These are phyloP conservation scores for Thelaira solivaga DNA, from an alignment of 2,888 invertebrate species.

Conservation along the genomic window DNA sequence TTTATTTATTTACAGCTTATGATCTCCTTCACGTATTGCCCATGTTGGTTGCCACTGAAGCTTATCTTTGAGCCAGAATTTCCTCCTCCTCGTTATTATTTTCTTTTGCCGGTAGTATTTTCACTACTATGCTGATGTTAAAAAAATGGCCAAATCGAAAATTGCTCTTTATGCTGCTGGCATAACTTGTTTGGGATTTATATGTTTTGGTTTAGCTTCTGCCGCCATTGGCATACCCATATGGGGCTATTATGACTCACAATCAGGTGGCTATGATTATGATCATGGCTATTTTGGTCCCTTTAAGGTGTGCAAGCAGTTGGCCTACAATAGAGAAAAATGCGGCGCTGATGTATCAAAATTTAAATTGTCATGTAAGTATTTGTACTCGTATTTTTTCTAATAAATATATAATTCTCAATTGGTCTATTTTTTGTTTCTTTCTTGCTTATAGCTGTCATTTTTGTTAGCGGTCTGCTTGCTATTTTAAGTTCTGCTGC, in stretches of 20 bases:
- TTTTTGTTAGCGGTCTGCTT: slow-evolving; percentile 88
- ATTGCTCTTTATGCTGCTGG: slow-evolving; percentile 77
- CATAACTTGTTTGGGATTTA: slow-evolving; percentile 81
- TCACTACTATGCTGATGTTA: slow-evolving; percentile 62
- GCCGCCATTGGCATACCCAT: slow-evolving; percentile 89
- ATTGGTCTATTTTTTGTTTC: neutral
- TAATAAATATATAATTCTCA: neutral
- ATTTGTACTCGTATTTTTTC: neutral
- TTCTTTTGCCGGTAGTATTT: neutral
- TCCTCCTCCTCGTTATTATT: neutral
- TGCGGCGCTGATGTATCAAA: slow-evolving; percentile 87
- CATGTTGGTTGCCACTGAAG: neutral
- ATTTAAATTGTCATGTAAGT: slow-evolving; percentile 88
- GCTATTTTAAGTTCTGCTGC: slow-evolving; percentile 85
- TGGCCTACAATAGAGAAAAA: slow-evolving; percentile 88
- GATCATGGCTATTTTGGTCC: slow-evolving; percentile 93
- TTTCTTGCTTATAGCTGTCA: slow-evolving; percentile 87
- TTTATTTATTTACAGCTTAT: neutral
- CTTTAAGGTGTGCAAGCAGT: slow-evolving; percentile 90
- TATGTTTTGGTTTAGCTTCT: slow-evolving; percentile 88
- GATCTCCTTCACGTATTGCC: neutral
- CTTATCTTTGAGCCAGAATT: neutral
- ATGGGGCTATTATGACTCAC: slow-evolving; percentile 88
- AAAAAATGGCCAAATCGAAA: slow-evolving; percentile 76
- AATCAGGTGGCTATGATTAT: slow-evolving; percentile 80